Conservation (phyloP, 2,888 invertebrate species). For the Lamellibrachia satsuma region DNA sequence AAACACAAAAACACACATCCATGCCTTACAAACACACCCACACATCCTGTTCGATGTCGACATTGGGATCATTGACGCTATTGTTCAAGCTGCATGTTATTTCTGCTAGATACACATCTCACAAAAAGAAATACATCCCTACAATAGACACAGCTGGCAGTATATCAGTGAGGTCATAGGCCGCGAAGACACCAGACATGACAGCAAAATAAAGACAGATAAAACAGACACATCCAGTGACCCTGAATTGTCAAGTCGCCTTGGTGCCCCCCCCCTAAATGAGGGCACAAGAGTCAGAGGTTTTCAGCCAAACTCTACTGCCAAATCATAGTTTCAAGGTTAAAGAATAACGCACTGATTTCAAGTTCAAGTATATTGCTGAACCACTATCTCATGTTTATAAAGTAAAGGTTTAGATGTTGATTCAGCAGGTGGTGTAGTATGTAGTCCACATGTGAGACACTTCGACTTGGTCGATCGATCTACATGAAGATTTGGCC, state of each 20-base stretch:
- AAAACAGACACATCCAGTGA: not conserved
- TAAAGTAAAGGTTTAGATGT: too few relatives aligned
- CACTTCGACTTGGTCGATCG: too few relatives aligned
- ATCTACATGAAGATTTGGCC: too few relatives aligned
- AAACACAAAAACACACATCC: not conserved
- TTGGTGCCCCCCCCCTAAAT: not conserved
- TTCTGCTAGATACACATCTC: not conserved
- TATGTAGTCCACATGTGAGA: too few relatives aligned
- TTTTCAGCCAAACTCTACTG: too few relatives aligned
- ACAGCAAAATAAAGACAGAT: slow-evolving; percentile 3
- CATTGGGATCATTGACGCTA: not conserved
- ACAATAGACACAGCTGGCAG: not conserved
- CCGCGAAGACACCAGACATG: not conserved
- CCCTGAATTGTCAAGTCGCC: not conserved
- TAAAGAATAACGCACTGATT: too few relatives aligned
- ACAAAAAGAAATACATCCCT: slow-evolving; percentile 8
- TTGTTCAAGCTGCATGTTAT: not conserved
- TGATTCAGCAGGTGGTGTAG: too few relatives aligned
- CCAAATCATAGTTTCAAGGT: too few relatives aligned
- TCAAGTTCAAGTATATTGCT: too few relatives aligned
- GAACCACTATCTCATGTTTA: too few relatives aligned
- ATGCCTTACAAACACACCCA: not conserved
- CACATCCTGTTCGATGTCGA: not conserved
- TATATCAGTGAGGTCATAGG: slow-evolving; percentile 1
- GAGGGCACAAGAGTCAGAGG: not conserved